Percentiles rank a stretch among this genome's conserved stretches.
Evolutionary conservation across 2,113 vertebrate species (phyloP).

Genomic region (Macrotis lagotis): DNA sequence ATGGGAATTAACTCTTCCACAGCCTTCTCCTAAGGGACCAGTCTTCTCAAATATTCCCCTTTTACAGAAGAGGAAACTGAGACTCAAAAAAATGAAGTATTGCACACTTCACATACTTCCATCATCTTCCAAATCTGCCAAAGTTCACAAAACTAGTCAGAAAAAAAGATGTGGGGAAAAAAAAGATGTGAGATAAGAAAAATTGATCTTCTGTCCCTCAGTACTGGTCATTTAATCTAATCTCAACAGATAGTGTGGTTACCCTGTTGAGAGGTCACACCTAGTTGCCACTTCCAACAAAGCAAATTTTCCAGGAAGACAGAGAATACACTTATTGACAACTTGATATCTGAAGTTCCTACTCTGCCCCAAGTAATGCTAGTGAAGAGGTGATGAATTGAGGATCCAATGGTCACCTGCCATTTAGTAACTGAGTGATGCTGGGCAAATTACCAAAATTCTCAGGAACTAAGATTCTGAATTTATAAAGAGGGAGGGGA

Average conservation of each 20-base stretch:
- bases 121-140: background rate
- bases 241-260: background rate
- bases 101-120: background rate
- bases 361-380: background rate
- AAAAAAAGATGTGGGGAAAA: too few relatives aligned
- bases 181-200: background rate
- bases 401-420: background rate
- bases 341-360: background rate
- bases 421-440: background rate
- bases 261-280: background rate
- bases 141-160: background rate
- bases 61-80: background rate
- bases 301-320: background rate
- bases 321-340: background rate
- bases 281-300: background rate
- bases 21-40: background rate
- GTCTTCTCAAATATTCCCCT: background rate
- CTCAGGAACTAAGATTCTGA: background rate
- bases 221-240: background rate
- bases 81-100: background rate
- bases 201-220: background rate
- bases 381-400: background rate
- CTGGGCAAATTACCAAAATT: background rate
- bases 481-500: background rate
- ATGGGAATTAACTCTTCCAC: background rate